Evolutionary conservation across 2,888 invertebrate genomes (phyloP).

Genomic region (Microctonus brassicae): DNA sequence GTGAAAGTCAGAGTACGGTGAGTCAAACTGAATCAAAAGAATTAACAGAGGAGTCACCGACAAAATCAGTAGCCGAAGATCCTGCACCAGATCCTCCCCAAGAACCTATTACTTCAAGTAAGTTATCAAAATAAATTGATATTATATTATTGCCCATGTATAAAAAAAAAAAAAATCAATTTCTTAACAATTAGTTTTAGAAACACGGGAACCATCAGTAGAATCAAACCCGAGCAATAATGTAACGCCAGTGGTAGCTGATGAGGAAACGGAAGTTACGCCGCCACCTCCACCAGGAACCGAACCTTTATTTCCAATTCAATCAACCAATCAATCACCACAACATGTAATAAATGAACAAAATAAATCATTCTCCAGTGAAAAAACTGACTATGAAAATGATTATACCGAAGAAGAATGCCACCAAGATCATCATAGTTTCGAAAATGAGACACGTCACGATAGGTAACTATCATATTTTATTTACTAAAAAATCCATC

Average conservation of each 20-base stretch:
- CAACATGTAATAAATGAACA: slow-evolving; percentile 42
- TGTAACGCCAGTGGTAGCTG: slow-evolving; percentile 53
- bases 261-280: slow-evolving; percentile 64
- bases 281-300: slow-evolving; percentile 67
- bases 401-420: slow-evolving; percentile 60
- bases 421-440: slow-evolving; percentile 63
- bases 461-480: slow-evolving; percentile 57
- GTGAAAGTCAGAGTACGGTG: background rate
- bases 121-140: background rate
- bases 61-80: background rate
- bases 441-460: slow-evolving; percentile 64
- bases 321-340: slow-evolving; percentile 48
- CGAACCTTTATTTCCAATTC: slow-evolving; percentile 63
- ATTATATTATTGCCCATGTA: no score
- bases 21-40: background rate
- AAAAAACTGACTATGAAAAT: slow-evolving; percentile 58
- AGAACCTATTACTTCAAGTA: background rate
- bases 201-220: slow-evolving; percentile 49
- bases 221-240: slow-evolving; percentile 57
- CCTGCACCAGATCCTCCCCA: background rate
- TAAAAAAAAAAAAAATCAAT: no score
- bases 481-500: background rate
- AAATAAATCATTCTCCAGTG: slow-evolving; percentile 47
- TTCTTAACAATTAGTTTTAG: slow-evolving; percentile 33
- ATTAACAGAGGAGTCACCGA: slow-evolving; percentile 12